A percentile compares a stretch with the other conserved stretches of the same genome.
Conservation (phyloP, 2,888 invertebrate species). For the Drosophila lutescens region DNA sequence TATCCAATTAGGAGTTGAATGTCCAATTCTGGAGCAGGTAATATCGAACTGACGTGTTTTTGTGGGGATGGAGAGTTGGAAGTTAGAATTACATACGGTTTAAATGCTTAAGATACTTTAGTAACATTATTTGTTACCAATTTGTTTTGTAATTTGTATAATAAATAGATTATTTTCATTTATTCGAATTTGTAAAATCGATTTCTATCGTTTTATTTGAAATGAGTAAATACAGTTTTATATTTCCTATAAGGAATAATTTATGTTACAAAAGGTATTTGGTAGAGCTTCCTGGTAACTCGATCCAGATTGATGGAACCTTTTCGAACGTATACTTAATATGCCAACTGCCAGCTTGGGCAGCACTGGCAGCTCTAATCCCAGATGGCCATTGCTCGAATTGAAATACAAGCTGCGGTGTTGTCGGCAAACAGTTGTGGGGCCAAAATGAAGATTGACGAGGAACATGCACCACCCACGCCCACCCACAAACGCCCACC, state of each 20-base stretch:
- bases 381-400: slow-evolving; percentile 31
- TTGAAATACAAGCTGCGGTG: slow-evolving; percentile 37
- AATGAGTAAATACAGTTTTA: not conserved
- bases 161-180: not conserved
- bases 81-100: not conserved
- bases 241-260: no score
- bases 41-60: slow-evolving; percentile 18
- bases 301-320: slow-evolving; percentile 9
- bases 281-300: slow-evolving; percentile 5
- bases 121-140: no score
- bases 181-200: no score
- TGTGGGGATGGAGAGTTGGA: not conserved
- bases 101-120: not conserved
- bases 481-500: slow-evolving; percentile 18
- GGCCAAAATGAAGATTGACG: slow-evolving; percentile 41
- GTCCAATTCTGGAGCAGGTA: slow-evolving; percentile 9
- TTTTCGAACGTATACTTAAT: slow-evolving; percentile 5
- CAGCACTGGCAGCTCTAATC: slow-evolving; percentile 17
- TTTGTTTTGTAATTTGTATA: not conserved
- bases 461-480: slow-evolving; percentile 26
- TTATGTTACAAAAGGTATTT: not conserved
- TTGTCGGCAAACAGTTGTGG: slow-evolving; percentile 39
- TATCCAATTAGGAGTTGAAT: slow-evolving; percentile 37
- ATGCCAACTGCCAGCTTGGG: slow-evolving; percentile 6
- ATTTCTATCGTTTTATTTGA: not conserved